These are phyloP conservation scores for Hemiscyllium ocellatum DNA, from an alignment of 2,113 vertebrate genomes.

Conservation along the genomic window DNA sequence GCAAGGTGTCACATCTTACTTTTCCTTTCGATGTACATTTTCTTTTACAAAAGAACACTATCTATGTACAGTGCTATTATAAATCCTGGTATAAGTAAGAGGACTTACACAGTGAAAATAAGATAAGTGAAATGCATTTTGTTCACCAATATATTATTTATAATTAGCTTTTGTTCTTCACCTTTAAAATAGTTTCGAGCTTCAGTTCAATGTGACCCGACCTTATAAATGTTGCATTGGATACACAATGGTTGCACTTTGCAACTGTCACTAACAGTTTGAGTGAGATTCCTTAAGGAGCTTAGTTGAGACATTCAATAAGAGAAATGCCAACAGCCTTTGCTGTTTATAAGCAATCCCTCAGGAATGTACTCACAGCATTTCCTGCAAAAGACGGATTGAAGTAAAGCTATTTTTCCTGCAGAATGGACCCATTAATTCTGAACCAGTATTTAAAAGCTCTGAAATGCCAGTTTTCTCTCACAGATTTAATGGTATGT, in stretches of 20 bases:
- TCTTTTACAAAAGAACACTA: not conserved
- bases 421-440: not conserved
- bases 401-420: not conserved
- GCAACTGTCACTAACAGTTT: not conserved
- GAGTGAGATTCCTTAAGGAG: not conserved
- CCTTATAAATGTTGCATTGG: not conserved
- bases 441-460: slow-evolving; percentile 5
- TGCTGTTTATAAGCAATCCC: not conserved
- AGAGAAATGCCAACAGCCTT: not conserved
- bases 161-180: not conserved
- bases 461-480: slow-evolving; percentile 14
- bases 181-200: not conserved
- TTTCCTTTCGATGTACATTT: not conserved
- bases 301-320: not conserved
- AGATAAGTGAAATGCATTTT: slow-evolving; percentile 2
- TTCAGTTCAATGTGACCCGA: not conserved
- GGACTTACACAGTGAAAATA: not conserved
- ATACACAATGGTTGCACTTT: not conserved
- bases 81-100: not conserved
- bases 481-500: not conserved
- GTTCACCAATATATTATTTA: slow-evolving; percentile 24
- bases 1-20: not conserved
- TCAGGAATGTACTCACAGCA: not conserved
- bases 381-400: not conserved
- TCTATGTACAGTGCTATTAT: slow-evolving; percentile 21